Evolutionary conservation across 2,113 vertebrate species (phyloP), one percentile per base, ranked within the genome.

Genomic region (Butorides virescens): DNA sequence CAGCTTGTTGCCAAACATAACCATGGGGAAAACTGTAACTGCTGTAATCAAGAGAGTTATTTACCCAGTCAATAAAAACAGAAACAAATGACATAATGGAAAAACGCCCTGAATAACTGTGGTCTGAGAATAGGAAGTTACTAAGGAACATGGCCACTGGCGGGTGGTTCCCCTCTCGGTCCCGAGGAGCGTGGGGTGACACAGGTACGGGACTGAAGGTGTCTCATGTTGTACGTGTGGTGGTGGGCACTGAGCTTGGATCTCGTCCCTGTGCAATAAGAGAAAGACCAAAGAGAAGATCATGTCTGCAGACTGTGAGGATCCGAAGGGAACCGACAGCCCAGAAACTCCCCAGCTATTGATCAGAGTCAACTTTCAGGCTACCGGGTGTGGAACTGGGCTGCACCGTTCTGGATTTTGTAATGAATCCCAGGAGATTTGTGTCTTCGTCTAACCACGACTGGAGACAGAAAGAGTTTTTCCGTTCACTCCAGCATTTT

Each of bases 61-160:
- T 96, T 97, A 92, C 77, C 30, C n/a, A 79, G 56, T 94, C 82
- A 97, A 74, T 96, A 89, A 96, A 96, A 96, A 5, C 42, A 92
- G 75, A 95, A 89, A 90, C n/a, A 93, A 87, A 77, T 56, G 47
- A 30, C 42, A 19, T 23, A 62, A 37, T 61, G 59, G 59, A 61
- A 61, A 61, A 61, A 68, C 0, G 0, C 47, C 25, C 58, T 76
- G 92, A 92, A 44, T 77, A 95, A 76, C 53, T 47, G 32, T 27
- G 19, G 50, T 39, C 63, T 86, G 53, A 63, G 46, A 90, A 44
- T 27, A 63, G 76, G n/a, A 32, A 50, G 50, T 63, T 63, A 56
- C 27, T 34, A 59, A 73, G 80, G 78, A 84, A 42, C 2, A 0
- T 49, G 92, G 46, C 37, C 37, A 37, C 61, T 61, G 42, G 36